Evolutionary conservation across 2,113 vertebrate species (phyloP).

Genomic region (Lasiurus borealis): DNA sequence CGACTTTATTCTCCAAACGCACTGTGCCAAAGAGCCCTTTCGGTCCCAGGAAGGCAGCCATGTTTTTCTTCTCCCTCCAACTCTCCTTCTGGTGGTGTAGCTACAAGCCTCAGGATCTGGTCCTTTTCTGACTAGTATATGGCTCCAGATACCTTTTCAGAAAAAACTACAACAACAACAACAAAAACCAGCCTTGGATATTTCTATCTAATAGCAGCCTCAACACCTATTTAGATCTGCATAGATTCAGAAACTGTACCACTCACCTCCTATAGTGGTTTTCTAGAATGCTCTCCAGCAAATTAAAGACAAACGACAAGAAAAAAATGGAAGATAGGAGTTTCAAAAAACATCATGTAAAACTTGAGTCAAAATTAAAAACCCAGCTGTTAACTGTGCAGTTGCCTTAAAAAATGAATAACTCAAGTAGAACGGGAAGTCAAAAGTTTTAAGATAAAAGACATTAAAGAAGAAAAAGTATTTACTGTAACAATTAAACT

Average conservation of each 20-base stretch:
- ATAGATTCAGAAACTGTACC: background rate
- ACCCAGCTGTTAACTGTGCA: background rate
- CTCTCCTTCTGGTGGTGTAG: background rate
- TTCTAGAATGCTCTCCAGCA: background rate
- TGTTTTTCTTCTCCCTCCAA: background rate
- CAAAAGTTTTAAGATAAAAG: background rate
- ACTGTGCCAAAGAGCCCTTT: background rate
- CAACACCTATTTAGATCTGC: background rate
- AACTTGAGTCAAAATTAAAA: background rate
- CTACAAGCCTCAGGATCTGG: background rate
- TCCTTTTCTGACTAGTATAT: too few relatives aligned
- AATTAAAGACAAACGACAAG: background rate
- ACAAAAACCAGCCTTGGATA: background rate
- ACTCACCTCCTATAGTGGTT: background rate
- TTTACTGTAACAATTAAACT: background rate
- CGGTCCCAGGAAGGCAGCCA: background rate
- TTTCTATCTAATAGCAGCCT: background rate
- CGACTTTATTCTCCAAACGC: background rate
- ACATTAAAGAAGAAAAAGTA: background rate
- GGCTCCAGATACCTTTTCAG: background rate
- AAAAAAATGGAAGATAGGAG: background rate
- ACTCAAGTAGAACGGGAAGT: background rate
- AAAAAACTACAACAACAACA: background rate
- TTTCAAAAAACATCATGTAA: background rate
- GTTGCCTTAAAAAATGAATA: background rate